Conservation (phyloP, 2,113 vertebrate genomes). For the Scomber scombrus region DNA sequence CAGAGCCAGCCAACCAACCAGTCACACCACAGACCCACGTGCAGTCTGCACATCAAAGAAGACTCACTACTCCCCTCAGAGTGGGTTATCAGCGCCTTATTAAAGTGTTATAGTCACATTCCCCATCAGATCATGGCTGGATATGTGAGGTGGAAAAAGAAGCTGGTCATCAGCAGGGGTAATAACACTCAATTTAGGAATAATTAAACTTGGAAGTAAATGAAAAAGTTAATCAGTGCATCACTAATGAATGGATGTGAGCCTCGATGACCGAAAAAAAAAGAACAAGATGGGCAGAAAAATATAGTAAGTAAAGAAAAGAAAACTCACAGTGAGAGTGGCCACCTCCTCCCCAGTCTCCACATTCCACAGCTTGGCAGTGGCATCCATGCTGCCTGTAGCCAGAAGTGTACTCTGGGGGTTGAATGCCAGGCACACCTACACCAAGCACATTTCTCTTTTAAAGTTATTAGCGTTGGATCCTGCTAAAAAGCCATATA, state of each 20-base stretch:
- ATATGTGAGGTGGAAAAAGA: slow-evolving; percentile 4
- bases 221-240: slow-evolving; percentile 8
- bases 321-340: slow-evolving; percentile 86
- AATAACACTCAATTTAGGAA: slow-evolving; percentile 3
- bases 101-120: slow-evolving; percentile 15
- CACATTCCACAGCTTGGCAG: slow-evolving; percentile 92
- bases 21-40: slow-evolving; percentile 43
- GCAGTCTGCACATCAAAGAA: slow-evolving; percentile 41
- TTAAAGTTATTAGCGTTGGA: slow-evolving; percentile 3
- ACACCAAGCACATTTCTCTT: slow-evolving; percentile 31
- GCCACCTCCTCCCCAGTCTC: slow-evolving; percentile 90
- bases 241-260: slow-evolving; percentile 24
- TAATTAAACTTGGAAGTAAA: slow-evolving; percentile 20
- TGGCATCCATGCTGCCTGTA: slow-evolving; percentile 95
- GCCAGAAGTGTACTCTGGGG: slow-evolving; percentile 94
- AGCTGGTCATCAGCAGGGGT: neutral
- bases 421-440: slow-evolving; percentile 97
- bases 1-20: slow-evolving; percentile 16
- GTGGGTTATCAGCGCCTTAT: slow-evolving; percentile 12
- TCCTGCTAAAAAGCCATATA: neutral
- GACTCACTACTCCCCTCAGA: slow-evolving; percentile 1
- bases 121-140: neutral
- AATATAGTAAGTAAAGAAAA: slow-evolving; percentile 13
- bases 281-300: neutral
- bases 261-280: neutral